A percentile compares a stretch with the other conserved stretches of the same genome.
phyloP scores from a whole-genome alignment of 2,797 vertebrate genomes.

The Silurus lanzhouensis region DNA sequence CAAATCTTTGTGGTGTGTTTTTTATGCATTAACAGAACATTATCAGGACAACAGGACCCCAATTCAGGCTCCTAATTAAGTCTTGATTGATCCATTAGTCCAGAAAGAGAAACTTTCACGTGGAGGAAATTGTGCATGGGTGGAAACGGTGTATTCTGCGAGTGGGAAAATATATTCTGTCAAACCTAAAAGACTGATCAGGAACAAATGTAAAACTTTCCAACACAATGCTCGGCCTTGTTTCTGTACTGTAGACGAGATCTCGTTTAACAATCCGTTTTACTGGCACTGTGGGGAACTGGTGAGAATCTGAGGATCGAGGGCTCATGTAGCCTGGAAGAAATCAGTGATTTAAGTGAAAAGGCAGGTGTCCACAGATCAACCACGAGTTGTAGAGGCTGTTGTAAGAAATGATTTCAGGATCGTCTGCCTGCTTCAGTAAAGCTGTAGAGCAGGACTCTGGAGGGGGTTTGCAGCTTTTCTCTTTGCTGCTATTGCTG shows the following conservation, averaged over 20 bases:
- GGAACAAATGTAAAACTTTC: background rate
- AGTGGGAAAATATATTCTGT: background rate
- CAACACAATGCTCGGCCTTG: background rate
- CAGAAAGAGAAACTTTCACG: background rate
- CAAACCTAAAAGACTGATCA: background rate
- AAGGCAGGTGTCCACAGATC: background rate
- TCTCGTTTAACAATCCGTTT: background rate
- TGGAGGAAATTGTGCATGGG: background rate
- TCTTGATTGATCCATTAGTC: background rate
- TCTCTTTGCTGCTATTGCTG: slow-evolving; percentile 1
- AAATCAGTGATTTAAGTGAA: slow-evolving; percentile 19
- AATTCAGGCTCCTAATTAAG: background rate
- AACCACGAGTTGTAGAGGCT: background rate
- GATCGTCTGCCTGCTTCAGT: background rate
- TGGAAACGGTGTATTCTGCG: background rate
- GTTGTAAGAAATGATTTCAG: background rate
- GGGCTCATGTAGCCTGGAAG: slow-evolving; percentile 3
- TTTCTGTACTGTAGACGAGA: background rate
- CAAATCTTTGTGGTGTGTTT: background rate
- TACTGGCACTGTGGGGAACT: background rate
- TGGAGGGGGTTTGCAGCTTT: slow-evolving; percentile 3
- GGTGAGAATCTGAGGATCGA: background rate
- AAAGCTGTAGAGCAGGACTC: slow-evolving; percentile 6
- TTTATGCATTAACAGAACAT: background rate
- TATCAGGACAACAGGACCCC: background rate